These are phyloP conservation scores for Haemorhous mexicanus DNA, from an alignment of 2,113 vertebrate genomes.

Conservation along the genomic window DNA sequence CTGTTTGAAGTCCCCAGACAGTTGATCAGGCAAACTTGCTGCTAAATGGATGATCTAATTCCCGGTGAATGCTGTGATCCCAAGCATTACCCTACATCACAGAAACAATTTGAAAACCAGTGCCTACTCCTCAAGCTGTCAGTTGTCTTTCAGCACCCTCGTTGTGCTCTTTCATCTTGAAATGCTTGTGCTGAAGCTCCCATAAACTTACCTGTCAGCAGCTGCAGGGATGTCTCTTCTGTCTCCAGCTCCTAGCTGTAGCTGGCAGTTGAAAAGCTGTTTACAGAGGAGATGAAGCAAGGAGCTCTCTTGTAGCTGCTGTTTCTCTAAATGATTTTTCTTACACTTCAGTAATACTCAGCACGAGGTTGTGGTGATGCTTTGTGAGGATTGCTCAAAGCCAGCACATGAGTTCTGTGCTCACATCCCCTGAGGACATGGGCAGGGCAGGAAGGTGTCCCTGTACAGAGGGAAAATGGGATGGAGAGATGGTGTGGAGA, in stretches of 20 bases:
- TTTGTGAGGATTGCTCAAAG: background rate
- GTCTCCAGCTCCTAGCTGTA: background rate
- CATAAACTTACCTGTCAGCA: slow-evolving; percentile 12
- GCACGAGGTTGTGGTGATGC: background rate
- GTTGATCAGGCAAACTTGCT: background rate
- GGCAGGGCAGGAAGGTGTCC: background rate
- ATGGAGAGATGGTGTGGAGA: background rate
- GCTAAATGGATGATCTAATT: slow-evolving; percentile 23
- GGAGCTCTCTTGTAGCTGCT: background rate
- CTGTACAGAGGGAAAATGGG: background rate
- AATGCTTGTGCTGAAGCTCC: background rate
- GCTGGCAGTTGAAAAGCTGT: background rate
- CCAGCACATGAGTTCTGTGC: fast-evolving
- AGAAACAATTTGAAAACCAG: background rate
- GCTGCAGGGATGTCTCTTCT: background rate
- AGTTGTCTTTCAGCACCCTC: background rate
- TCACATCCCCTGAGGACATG: background rate
- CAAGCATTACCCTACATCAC: background rate
- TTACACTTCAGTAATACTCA: background rate
- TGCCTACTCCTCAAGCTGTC: background rate
- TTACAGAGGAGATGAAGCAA: background rate
- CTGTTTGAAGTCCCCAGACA: background rate
- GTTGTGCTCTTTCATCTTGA: background rate
- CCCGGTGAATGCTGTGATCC: background rate
- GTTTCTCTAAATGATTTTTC: background rate